These are phyloP conservation scores for Ectemnius cavifrons DNA, from an alignment of 2,888 invertebrate genomes.

Conservation along the genomic window DNA sequence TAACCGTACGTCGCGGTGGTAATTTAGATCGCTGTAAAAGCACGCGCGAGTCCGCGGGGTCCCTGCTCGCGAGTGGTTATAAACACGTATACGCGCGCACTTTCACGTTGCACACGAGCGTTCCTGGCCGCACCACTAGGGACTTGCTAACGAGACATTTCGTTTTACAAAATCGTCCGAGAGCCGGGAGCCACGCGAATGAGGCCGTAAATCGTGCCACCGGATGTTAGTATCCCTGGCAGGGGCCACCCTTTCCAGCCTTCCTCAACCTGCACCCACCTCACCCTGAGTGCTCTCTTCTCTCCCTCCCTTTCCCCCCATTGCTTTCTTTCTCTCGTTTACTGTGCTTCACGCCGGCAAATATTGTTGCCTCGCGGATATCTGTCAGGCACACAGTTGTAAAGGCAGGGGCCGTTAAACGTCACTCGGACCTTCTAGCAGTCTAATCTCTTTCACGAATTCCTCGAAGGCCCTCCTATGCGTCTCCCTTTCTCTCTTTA, in stretches of 20 bases:
- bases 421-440: constrained; percentile 49
- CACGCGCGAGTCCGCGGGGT: constrained; percentile 59
- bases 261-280: constrained; percentile 8
- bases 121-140: constrained; percentile 58
- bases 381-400: constrained; percentile 57
- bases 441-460: constrained; percentile 59
- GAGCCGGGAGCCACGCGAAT: constrained; percentile 66
- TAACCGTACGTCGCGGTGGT: constrained; percentile 69
- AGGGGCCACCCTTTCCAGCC: constrained; percentile 1
- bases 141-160: constrained; percentile 75
- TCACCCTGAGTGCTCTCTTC: constrained; percentile 12
- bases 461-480: constrained; percentile 54
- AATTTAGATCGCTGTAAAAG: constrained; percentile 76
- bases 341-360: constrained; percentile 44
- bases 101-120: constrained; percentile 28
- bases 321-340: constrained; percentile 7
- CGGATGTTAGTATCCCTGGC: constrained; percentile 72
- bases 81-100: constrained; percentile 25
- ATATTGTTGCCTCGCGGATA: constrained; percentile 60
- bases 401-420: constrained; percentile 60
- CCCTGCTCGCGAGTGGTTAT: constrained; percentile 31
- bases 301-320: constrained; percentile 8
- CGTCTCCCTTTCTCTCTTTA: constrained; percentile 25
- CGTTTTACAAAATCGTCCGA: constrained; percentile 75
- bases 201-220: constrained; percentile 71